Base-by-base conservation (phyloP, 2,113 vertebrate species). In the Lutjanus erythropterus region DNA sequence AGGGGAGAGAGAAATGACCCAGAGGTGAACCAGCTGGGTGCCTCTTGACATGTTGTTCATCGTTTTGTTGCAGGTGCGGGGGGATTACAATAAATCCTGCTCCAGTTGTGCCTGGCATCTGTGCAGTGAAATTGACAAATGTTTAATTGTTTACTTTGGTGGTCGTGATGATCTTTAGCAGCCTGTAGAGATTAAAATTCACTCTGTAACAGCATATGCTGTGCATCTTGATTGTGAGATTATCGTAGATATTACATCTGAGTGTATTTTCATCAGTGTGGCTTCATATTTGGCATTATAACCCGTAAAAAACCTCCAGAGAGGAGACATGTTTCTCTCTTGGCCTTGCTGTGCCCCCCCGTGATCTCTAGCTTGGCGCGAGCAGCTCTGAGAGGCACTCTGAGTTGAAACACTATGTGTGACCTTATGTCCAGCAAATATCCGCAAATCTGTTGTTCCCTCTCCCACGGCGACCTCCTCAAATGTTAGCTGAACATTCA, bases 381-480 rank as follows among this genome's bases (percentile, higher is more conserved):
- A 79, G 58, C 76, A 56, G 64, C 49, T 81, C 35, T 52, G 47
- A 72, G 82, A 86, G 56, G 9, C 69, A 58, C 73, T 84, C 68
- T 37, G 61, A 88, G 68, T 65, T 73, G 37, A 91, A 78, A 79
- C 78, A 68, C 78, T 75, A 79, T 75, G 80, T 87, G 78, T 78
- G 68, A 93, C 90, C 89, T 93, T 87, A 78, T 90, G 89, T 86
- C 90, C 84, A 76, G 70, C 68, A 92, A 88, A 88, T 87, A 90
- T 88, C 75, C 15, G 0, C 81, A 83, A 89, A 91, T 88, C 80
- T 92, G 87, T 84, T 83, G 86, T 86, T 88, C 60, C 79, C 35
- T 68, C 84, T 85, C 77, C 86, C 82, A 83, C 27, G 33, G 82
- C 19, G 74, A 85, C 58, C 73, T 78, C 56, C 72, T 78, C 80